A percentile compares a stretch with the other conserved stretches of the same genome.
Evolutionary conservation across 2,113 vertebrate genomes (phyloP).

Genomic region (Scomber japonicus): DNA sequence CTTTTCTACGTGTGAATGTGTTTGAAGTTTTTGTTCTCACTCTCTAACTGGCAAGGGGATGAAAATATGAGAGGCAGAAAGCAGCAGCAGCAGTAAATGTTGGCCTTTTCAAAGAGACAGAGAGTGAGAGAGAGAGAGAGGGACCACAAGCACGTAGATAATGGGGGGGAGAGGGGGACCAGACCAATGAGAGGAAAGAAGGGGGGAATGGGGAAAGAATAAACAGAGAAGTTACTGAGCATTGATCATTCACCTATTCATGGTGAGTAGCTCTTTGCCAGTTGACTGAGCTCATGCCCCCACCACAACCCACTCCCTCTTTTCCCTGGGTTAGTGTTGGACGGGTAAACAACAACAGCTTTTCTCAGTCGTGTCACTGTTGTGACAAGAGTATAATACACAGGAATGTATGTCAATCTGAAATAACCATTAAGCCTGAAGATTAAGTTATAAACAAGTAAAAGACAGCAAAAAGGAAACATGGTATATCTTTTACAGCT

Average conservation of each 20-base stretch:
- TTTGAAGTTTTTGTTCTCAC: not conserved
- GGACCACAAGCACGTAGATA: not conserved
- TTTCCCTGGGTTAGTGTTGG: not conserved
- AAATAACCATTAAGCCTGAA: not conserved
- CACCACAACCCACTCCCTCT: not conserved
- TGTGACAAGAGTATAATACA: constrained; percentile 5
- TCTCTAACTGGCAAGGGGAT: not conserved
- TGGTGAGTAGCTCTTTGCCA: constrained; percentile 35
- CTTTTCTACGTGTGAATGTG: not conserved
- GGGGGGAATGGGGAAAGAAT: constrained; percentile 18
- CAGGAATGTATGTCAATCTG: not conserved
- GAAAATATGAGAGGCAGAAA: not conserved
- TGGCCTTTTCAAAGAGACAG: constrained; percentile 1
- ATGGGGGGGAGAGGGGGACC: constrained; percentile 13
- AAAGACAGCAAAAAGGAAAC: no score
- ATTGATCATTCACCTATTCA: constrained; percentile 54
- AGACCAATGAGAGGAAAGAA: constrained; percentile 37
- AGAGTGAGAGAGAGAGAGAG: constrained; percentile 5
- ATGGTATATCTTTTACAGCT: no score
- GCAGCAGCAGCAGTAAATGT: constrained; percentile 5
- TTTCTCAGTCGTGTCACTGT: not conserved
- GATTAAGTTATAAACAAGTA: not conserved
- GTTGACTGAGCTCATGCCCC: constrained; percentile 31
- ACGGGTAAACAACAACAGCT: constrained; percentile 13
- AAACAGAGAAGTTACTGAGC: constrained; percentile 56